These are phyloP conservation scores for Trinorchestia longiramus DNA, from an alignment of 1,140 invertebrate species.

Conservation along the genomic window DNA sequence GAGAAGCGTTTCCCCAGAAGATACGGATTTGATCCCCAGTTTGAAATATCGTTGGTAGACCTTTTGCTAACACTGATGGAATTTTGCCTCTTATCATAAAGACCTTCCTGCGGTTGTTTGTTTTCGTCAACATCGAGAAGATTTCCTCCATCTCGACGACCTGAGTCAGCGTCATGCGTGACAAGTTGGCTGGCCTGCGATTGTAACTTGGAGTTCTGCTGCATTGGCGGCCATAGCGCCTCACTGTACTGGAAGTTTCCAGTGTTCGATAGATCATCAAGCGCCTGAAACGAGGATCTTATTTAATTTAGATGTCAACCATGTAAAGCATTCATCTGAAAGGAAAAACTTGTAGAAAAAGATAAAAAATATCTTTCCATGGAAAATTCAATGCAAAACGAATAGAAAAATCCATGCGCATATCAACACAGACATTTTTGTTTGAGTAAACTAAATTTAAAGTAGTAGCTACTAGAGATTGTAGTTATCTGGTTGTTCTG, in stretches of 20 bases:
- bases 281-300: not conserved
- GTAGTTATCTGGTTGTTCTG: too few relatives aligned
- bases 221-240: not conserved
- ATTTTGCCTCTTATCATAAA: not conserved
- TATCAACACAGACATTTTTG: too few relatives aligned
- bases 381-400: not conserved
- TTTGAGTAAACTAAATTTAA: not conserved
- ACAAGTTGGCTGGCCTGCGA: not conserved
- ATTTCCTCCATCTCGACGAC: not conserved
- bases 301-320: not conserved
- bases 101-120: conserved; percentile 81
- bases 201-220: not conserved
- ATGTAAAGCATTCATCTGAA: not conserved
- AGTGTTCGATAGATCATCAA: not conserved
- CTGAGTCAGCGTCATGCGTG: not conserved
- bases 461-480: too few relatives aligned
- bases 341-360: not conserved
- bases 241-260: not conserved
- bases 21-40: conserved; percentile 41
- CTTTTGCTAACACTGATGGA: not conserved
- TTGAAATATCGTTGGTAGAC: not conserved
- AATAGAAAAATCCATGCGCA: not conserved
- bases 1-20: not conserved
- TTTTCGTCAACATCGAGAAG: conserved; percentile 75
- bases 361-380: not conserved